A percentile compares a stretch with the other conserved stretches of the same genome.
These are phyloP conservation scores for Mormyrus proboscirostris DNA, from an alignment of 2,797 vertebrate genomes.

Conservation along the genomic window DNA sequence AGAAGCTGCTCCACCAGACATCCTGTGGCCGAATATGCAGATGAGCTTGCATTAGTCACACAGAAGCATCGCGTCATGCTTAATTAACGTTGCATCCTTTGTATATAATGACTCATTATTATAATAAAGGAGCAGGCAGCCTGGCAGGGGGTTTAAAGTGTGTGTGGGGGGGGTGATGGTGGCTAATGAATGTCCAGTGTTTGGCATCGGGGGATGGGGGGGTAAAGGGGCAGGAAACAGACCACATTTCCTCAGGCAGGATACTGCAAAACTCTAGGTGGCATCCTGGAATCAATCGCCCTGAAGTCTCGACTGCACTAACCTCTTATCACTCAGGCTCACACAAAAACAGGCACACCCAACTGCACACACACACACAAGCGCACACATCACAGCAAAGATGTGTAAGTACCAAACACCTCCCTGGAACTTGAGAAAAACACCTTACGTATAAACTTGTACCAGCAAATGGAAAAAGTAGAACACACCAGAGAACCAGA, in stretches of 20 bases:
- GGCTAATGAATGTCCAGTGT: conserved; percentile 34
- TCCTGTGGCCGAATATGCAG: neutral
- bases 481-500: neutral
- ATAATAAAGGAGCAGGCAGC: neutral
- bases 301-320: conserved; percentile 39
- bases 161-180: conserved; percentile 11
- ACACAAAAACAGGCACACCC: neutral
- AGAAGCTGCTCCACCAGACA: neutral
- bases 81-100: neutral
- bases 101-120: conserved; percentile 12
- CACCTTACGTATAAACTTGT: neutral
- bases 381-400: neutral
- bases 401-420: neutral
- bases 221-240: conserved; percentile 51
- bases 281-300: conserved; percentile 58
- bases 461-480: neutral
- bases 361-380: neutral
- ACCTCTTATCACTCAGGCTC: neutral
- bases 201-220: conserved; percentile 39
- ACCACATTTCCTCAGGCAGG: conserved; percentile 63
- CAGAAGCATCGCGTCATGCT: conserved; percentile 43
- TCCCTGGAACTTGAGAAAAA: neutral
- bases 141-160: neutral
- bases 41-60: conserved; percentile 24
- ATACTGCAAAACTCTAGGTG: conserved; percentile 55